These are phyloP conservation scores for Leptodactylus fallax DNA, from an alignment of 2,797 vertebrate genomes.

Conservation along the genomic window DNA sequence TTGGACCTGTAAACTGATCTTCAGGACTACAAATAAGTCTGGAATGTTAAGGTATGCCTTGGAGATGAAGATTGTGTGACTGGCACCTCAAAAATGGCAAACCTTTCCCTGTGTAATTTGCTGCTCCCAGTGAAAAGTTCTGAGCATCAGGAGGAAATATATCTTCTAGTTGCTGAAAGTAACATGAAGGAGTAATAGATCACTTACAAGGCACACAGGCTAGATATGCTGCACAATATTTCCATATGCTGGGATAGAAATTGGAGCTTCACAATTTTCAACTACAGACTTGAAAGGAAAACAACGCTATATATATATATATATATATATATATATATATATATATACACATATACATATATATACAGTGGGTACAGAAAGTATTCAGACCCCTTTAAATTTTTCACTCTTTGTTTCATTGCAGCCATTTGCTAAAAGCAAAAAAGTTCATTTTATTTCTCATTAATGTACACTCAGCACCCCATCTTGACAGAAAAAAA, in stretches of 20 bases:
- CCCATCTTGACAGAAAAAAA: no score
- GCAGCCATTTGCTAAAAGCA: no score
- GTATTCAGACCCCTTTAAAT: no score
- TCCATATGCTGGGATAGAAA: neutral
- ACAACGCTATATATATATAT: no score
- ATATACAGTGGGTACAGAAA: no score
- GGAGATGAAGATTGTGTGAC: slow-evolving; percentile 12
- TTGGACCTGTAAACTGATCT: slow-evolving; percentile 1
- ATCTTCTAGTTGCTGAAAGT: slow-evolving; percentile 30
- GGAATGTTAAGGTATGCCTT: neutral
- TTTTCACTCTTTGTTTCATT: no score
- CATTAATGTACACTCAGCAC: no score
- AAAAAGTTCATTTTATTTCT: no score
- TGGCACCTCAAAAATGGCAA: neutral
- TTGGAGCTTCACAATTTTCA: neutral
- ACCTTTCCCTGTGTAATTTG: neutral
- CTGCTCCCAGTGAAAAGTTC: neutral
- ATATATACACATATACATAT: no score
- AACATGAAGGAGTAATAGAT: slow-evolving; percentile 31
- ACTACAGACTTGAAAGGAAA: neutral
- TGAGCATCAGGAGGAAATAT: neutral
- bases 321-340: no score
- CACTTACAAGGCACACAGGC: neutral
- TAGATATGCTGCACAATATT: neutral
- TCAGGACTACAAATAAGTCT: slow-evolving; percentile 32